Evolutionary conservation across 2,888 invertebrate genomes (phyloP), one percentile per base, ranked within the genome.

Genomic region (Tanypteryx hageni): DNA sequence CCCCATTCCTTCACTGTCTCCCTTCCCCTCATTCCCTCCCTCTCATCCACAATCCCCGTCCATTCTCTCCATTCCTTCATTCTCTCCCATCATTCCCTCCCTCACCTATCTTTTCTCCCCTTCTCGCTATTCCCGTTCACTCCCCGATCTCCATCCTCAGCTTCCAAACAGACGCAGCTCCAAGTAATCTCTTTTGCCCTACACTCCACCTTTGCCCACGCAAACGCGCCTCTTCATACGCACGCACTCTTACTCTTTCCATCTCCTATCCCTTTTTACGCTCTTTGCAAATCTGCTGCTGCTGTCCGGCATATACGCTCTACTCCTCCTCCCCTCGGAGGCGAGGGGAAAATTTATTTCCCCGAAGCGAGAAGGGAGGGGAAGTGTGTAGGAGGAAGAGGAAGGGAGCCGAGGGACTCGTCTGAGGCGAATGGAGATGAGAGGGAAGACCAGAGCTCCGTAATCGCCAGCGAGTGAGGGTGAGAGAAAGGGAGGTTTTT

Each of bases 261-360:
- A 44, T n/a, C 68, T 68, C 22, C 76, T 9, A 22, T 76, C 76
- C 76, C 27, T 76, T 76, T 76, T 76, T 76, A 76, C 27, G 13
- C 27, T 76, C 76, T 76, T 76, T 76, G 76, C 27, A 76, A 76
- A 76, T 14, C 76, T 76, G 76, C 76, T 76, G 76, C n/a, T n/a
- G 44, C 76, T 27, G 76, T 76, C 76, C 76, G 76, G 76, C 76
- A 76, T 76, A 76, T 76, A 22, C 76, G 22, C 76, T 14, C 22
- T 27, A 76, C 27, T 22, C 68, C 68, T n/a, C 68, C 68, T 68
- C 22, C 76, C 44, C 44, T 44, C 76, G 18, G 27, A 22, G 68
- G 68, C 68, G 68, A 44, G 44, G 44, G 44, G 8, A 4, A 22
- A 22, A 76, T 76, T 76, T 76, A 76, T 76, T 76, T 76, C 27